Percentiles rank a stretch among this genome's conserved stretches.
These are phyloP conservation scores for Turritopsis rubra DNA, from an alignment of 30 jellyfish, hydroid and myxozoan species.

Conservation along the genomic window DNA sequence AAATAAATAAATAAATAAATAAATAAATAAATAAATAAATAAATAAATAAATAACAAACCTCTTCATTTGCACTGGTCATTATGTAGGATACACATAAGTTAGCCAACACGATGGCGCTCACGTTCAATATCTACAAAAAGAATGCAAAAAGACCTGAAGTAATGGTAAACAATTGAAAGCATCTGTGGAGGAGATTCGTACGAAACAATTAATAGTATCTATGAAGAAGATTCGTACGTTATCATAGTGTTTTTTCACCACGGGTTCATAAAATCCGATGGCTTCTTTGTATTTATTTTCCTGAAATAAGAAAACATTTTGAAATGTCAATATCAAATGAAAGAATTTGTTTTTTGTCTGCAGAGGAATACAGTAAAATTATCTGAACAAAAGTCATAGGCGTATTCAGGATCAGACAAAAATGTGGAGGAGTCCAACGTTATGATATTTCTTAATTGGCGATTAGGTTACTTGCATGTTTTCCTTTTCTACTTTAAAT, in stretches of 20 bases:
- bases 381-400: too few species aligned
- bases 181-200: neutral
- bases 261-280: slow-evolving; percentile 94
- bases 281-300: slow-evolving; percentile 87
- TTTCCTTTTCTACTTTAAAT: too few species aligned
- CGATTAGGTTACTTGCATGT: too few species aligned
- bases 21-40: too few species aligned
- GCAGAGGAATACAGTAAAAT: too few species aligned
- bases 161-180: neutral
- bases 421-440: too few species aligned
- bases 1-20: too few species aligned
- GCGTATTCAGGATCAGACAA: too few species aligned
- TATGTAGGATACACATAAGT: slow-evolving; percentile 82
- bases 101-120: slow-evolving; percentile 91
- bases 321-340: neutral
- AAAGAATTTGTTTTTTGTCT: too few species aligned
- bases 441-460: too few species aligned
- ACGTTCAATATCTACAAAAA: slow-evolving; percentile 62
- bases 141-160: neutral
- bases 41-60: too few species aligned
- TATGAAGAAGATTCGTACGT: slow-evolving; percentile 38
- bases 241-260: slow-evolving; percentile 85
- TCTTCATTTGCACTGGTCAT: slow-evolving; percentile 99
- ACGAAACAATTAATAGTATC: neutral
- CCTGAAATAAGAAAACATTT: slow-evolving; percentile 30